These are phyloP conservation scores for Passer domesticus DNA, from an alignment of 2,113 vertebrate genomes.

Conservation along the genomic window DNA sequence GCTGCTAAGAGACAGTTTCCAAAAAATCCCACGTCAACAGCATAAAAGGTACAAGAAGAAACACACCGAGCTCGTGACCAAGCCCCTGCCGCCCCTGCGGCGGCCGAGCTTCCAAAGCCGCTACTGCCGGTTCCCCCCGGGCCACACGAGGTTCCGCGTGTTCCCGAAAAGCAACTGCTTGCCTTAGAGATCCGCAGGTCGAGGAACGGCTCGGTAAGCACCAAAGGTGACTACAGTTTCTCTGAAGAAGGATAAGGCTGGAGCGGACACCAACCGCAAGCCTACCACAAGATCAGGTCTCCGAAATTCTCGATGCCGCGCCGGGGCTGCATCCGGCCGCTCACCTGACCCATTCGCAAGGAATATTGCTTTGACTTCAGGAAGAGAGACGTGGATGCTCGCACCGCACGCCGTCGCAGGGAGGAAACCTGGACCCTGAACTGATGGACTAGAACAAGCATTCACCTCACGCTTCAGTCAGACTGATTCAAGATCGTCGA, in stretches of 20 bases:
- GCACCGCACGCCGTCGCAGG: background rate
- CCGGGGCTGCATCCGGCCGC: background rate
- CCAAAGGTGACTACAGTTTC: conserved; percentile 71
- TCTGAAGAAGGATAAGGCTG: conserved; percentile 71
- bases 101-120: background rate
- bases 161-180: conserved; percentile 54
- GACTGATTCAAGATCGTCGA: conserved; percentile 56
- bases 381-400: conserved; percentile 65
- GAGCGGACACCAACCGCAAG: conserved; percentile 45
- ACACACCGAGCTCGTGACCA: background rate
- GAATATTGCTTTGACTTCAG: conserved; percentile 78
- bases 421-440: conserved; percentile 43
- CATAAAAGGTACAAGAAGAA: background rate
- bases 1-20: conserved; percentile 24
- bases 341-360: conserved; percentile 29
- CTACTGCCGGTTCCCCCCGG: background rate
- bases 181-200: conserved; percentile 64
- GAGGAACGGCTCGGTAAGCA: conserved; percentile 65
- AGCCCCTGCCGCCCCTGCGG: background rate
- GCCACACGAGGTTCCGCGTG: background rate
- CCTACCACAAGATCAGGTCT: conserved; percentile 43
- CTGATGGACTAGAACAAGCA: conserved; percentile 34
- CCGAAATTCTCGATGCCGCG: background rate
- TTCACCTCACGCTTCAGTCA: conserved; percentile 64
- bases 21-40: background rate